A percentile compares a stretch with the other conserved stretches of the same genome.
These are phyloP conservation scores for Catharus fuscescens DNA, from an alignment of 2,113 vertebrate genomes.

Conservation along the genomic window DNA sequence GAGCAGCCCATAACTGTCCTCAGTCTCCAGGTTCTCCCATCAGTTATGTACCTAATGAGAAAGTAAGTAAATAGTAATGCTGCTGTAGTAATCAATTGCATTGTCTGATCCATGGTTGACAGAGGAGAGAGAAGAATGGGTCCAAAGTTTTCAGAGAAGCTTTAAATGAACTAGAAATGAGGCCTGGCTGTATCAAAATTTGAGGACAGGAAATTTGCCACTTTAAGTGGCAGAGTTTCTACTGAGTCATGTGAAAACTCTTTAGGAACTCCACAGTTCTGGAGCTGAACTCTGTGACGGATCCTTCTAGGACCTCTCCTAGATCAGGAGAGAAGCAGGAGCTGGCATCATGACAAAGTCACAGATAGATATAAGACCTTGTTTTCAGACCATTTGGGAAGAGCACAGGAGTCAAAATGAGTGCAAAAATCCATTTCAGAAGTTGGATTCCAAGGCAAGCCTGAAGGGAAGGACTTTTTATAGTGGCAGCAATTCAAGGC, in stretches of 20 bases:
- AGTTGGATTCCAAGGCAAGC: neutral
- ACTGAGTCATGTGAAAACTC: neutral
- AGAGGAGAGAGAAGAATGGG: neutral
- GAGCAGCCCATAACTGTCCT: neutral
- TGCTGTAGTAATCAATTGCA: neutral
- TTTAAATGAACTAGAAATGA: neutral
- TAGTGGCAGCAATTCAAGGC: neutral
- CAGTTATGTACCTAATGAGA: neutral
- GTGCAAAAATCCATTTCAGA: neutral
- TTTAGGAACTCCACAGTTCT: neutral
- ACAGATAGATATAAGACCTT: neutral
- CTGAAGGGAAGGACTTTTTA: neutral
- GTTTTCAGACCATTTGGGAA: neutral
- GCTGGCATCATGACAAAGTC: neutral
- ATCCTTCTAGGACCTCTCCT: neutral
- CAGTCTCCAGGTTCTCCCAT: neutral
- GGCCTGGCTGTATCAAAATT: neutral
- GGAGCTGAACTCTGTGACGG: neutral
- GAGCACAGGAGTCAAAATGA: neutral
- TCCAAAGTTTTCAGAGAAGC: neutral
- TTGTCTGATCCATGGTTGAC: neutral
- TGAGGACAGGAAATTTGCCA: fast-evolving
- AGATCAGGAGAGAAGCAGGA: neutral
- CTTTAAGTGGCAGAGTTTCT: neutral
- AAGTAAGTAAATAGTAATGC: neutral